Evolutionary conservation across 2,888 invertebrate genomes (phyloP).

Genomic region (Brachypalpus laphriformis): DNA sequence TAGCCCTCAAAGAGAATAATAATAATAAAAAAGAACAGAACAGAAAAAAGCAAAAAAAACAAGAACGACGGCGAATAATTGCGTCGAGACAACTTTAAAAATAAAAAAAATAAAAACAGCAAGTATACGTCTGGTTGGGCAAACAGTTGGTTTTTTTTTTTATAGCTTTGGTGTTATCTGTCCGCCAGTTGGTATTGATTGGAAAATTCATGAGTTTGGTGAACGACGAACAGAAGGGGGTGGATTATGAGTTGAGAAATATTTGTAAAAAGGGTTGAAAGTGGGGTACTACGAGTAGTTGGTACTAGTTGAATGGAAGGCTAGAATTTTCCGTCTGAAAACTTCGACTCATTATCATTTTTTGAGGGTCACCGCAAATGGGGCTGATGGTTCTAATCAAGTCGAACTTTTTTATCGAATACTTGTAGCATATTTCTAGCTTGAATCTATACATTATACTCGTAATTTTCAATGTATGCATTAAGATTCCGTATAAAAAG

Average conservation of each 20-base stretch:
- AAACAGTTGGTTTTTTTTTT: conserved; percentile 23
- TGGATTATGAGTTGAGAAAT: neutral
- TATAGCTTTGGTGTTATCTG: neutral
- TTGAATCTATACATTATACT: no score
- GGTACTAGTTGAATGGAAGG: neutral
- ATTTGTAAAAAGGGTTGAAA: neutral
- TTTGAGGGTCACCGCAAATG: neutral
- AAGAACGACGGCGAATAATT: conserved; percentile 46
- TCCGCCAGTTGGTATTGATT: conserved; percentile 37
- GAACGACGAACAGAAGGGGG: neutral
- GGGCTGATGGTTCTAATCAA: neutral
- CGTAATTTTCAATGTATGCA: no score
- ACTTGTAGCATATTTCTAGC: no score
- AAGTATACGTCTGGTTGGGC: conserved; percentile 51
- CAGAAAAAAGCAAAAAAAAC: neutral
- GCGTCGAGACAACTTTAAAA: conserved; percentile 56
- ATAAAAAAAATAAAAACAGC: conserved; percentile 21
- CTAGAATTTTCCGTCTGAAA: neutral
- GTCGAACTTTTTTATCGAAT: neutral
- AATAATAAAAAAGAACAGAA: neutral
- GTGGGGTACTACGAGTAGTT: no score
- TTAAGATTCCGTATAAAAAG: no score
- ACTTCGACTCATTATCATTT: neutral
- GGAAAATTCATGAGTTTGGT: conserved; percentile 3
- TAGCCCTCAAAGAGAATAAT: conserved; percentile 6